Evolutionary conservation across 2,888 invertebrate species (phyloP).

Genomic region (Euphydryas editha): DNA sequence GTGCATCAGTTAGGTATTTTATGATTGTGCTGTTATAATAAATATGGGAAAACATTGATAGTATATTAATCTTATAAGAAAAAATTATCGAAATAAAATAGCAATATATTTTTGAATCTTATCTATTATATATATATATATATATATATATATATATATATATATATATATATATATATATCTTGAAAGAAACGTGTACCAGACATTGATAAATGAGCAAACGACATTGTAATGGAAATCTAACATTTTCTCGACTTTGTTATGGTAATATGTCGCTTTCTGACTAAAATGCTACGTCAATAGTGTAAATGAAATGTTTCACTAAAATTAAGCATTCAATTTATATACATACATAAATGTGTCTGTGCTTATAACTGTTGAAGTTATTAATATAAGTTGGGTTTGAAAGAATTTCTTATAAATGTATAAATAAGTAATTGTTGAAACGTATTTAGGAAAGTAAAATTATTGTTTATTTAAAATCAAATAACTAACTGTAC

Average conservation of each 20-base stretch:
- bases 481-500: too few relatives aligned
- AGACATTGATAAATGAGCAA: slow-evolving; percentile 6
- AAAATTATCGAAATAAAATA: too few relatives aligned
- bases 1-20: neutral
- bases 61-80: neutral
- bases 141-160: neutral
- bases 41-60: neutral
- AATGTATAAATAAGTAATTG: too few relatives aligned
- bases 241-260: neutral
- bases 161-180: neutral
- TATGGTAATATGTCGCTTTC: neutral
- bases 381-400: too few relatives aligned
- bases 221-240: neutral
- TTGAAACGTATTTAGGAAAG: too few relatives aligned
- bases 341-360: neutral
- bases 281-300: neutral
- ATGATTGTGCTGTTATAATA: neutral
- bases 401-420: too few relatives aligned
- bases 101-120: too few relatives aligned
- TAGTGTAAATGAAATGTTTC: neutral
- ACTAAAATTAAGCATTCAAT: neutral
- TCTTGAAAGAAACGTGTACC: neutral
- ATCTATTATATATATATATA: too few relatives aligned
- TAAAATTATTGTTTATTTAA: too few relatives aligned
- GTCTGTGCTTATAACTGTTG: too few relatives aligned